Conservation (phyloP, 1,140 invertebrate genomes). For the Drosophila suzukii region DNA sequence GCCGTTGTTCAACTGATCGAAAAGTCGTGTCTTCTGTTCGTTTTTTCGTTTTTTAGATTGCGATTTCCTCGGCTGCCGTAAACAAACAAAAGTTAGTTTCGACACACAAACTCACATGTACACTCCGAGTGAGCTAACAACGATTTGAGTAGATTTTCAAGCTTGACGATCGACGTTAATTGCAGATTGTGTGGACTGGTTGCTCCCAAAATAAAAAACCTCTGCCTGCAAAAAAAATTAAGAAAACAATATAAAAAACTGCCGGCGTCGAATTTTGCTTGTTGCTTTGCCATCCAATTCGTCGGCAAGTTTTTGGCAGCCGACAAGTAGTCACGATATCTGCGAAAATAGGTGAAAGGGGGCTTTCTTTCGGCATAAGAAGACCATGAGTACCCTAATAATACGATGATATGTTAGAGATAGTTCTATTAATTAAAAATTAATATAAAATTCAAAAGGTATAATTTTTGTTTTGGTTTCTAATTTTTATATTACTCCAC, state of each 20-base stretch:
- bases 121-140: slow-evolving; percentile 19
- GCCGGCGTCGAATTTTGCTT: slow-evolving; percentile 17
- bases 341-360: slow-evolving; percentile 21
- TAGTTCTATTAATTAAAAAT: no score
- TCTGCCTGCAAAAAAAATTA: not conserved
- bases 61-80: slow-evolving; percentile 39
- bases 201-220: not conserved
- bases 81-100: slow-evolving; percentile 25
- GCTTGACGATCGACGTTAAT: slow-evolving; percentile 52
- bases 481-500: no score
- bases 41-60: slow-evolving; percentile 14
- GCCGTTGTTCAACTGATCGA: slow-evolving; percentile 49
- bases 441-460: no score
- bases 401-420: no score
- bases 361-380: no score
- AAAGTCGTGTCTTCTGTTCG: slow-evolving; percentile 4
- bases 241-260: slow-evolving; percentile 2
- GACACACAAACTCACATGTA: slow-evolving; percentile 1
- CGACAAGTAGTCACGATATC: slow-evolving; percentile 33
- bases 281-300: slow-evolving; percentile 15
- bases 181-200: slow-evolving; percentile 28
- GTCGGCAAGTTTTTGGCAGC: slow-evolving; percentile 13
- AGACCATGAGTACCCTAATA: slow-evolving; percentile 8
- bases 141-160: slow-evolving; percentile 9
- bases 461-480: no score